Evolutionary conservation across 2,797 vertebrate genomes (phyloP), one percentile per base, ranked within the genome.

Genomic region (Leptodactylus fallax): DNA sequence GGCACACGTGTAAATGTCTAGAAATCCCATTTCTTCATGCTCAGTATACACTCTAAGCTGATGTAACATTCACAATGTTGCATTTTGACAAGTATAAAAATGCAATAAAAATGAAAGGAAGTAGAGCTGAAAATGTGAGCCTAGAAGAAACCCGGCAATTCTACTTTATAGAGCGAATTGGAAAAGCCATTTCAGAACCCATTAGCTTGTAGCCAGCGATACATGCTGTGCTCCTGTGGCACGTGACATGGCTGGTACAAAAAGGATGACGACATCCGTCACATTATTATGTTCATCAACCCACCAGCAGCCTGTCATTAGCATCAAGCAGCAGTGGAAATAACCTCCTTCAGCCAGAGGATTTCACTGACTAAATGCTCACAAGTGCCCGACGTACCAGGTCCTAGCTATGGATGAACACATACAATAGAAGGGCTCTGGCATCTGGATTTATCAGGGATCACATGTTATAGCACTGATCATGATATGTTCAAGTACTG

Each of bases 201-300:
- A 61, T 49, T 49, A 61, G 60, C 36, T 63, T n/a, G 58, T 14
- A 36, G 72, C 72, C 21, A 23, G 47, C 23, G 21, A 51, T 2
- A 2, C 79, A 45, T 16, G 36, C 60, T 55, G 49, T 21, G 58
- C 60, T 60, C 17, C 7, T 60, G 6, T 47, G 36, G 8, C 79
- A 80, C 13, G 55, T 60, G 79, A 63, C 79, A 10, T 19, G 21
- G 19, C 79, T 23, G 79, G 47, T 21, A 80, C 49, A 63, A 81
- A 81, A 47, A 36, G 79, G 25, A 81, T 63, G 79, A 81, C 49
- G 17, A 21, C 79, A 81, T 45, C 17, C 58, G 4, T 47, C 58
- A 63, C 36, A 13, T 27, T 21, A 36, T 36, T 61, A n/a, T 65
- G 56, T 79, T 56, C 27, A 45, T 80, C 55, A 60, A 7, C 53